phyloP scores from a whole-genome alignment of 2,797 vertebrate genomes.

The Antrozous pallidus region DNA sequence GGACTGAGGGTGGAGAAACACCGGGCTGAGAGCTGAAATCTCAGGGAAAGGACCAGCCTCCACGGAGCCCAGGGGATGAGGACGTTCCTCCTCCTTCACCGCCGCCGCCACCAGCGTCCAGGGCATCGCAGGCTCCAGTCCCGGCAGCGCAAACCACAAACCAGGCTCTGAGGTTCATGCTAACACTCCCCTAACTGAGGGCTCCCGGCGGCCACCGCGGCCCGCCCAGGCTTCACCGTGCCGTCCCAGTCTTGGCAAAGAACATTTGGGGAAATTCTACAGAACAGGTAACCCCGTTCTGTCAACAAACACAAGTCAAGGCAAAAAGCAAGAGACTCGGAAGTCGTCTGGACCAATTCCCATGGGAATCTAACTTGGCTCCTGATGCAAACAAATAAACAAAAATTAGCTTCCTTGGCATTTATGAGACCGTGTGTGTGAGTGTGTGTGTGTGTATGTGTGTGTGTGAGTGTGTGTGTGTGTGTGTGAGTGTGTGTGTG shows the following conservation, averaged over 20 bases:
- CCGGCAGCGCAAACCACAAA: no score
- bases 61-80: background rate
- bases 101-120: background rate
- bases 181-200: background rate
- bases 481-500: no score
- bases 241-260: background rate
- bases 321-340: background rate
- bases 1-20: background rate
- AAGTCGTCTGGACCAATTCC: background rate
- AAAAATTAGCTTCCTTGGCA: background rate
- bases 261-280: background rate
- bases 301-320: background rate
- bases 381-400: background rate
- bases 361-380: background rate
- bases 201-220: background rate
- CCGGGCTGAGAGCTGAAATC: background rate
- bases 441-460: no score
- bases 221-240: background rate
- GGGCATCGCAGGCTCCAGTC: background rate
- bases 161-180: background rate
- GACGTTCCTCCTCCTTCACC: background rate
- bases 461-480: no score
- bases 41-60: background rate
- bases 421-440: slow-evolving; percentile 35
- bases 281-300: background rate